These are phyloP conservation scores for Lithodes maja DNA, from an alignment of 2,888 invertebrate species.

Conservation along the genomic window DNA sequence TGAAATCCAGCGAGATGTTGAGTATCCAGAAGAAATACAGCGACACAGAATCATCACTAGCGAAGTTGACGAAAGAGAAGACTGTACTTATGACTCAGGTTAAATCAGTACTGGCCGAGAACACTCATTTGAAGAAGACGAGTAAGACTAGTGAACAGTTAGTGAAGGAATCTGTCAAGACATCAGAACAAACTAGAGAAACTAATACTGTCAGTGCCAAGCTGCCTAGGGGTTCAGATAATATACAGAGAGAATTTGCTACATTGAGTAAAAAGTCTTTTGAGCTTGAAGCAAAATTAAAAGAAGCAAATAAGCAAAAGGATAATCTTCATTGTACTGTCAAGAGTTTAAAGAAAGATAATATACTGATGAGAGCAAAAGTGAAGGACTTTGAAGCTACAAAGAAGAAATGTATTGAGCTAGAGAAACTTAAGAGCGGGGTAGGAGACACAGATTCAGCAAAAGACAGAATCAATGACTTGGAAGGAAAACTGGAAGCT, in stretches of 20 bases:
- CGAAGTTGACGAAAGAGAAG: constrained; percentile 41
- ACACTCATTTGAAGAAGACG: constrained; percentile 44
- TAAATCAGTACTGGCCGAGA: constrained; percentile 33
- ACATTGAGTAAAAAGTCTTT: constrained; percentile 47
- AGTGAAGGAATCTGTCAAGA: constrained; percentile 26
- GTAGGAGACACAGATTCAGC: constrained; percentile 14
- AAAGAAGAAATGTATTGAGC: constrained; percentile 40
- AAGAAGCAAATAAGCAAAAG: constrained; percentile 69
- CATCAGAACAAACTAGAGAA: constrained; percentile 18
- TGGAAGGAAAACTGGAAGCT: constrained; percentile 40
- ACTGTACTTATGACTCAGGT: constrained; percentile 19
- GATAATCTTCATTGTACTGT: constrained; percentile 53
- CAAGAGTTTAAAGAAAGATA: constrained; percentile 49
- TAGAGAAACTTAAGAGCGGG: constrained; percentile 24
- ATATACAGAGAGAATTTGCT: constrained; percentile 71
- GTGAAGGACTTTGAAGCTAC: constrained; percentile 42
- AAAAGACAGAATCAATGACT: constrained; percentile 20
- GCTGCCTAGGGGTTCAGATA: constrained; percentile 19
- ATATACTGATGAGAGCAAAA: constrained; percentile 41
- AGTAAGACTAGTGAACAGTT: constrained; percentile 11
- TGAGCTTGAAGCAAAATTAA: constrained; percentile 21
- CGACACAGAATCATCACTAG: constrained; percentile 9
- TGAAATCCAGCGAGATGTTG: constrained; percentile 1
- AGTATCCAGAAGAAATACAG: constrained; percentile 13
- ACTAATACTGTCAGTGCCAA: neutral